phyloP scores from a whole-genome alignment of 2,113 vertebrate genomes.

The Calonectris borealis region DNA sequence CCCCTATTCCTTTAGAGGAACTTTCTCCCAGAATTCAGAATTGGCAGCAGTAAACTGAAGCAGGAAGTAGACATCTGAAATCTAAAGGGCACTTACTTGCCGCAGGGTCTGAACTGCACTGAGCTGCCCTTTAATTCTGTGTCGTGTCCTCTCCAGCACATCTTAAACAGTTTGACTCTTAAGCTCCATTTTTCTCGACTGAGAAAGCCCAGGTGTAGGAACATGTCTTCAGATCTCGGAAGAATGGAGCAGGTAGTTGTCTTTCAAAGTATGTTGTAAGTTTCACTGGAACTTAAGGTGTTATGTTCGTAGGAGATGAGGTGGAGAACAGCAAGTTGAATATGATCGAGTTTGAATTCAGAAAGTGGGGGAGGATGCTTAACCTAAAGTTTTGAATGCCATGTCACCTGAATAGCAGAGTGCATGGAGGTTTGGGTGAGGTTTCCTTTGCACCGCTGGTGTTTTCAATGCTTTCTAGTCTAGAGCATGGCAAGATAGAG shows the following conservation, averaged over 20 bases:
- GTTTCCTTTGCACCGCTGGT: neutral
- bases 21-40: neutral
- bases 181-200: neutral
- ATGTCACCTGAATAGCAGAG: neutral
- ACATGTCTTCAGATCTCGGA: neutral
- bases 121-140: neutral
- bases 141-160: neutral
- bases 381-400: neutral
- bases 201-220: neutral
- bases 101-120: neutral
- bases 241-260: neutral
- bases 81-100: neutral
- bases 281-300: neutral
- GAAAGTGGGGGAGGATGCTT: rapidly evolving
- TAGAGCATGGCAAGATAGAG: conserved; percentile 82
- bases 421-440: neutral
- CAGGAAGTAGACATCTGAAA: neutral
- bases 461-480: conserved; percentile 65
- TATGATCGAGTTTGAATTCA: neutral
- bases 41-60: neutral
- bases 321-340: neutral
- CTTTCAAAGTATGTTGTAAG: neutral
- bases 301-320: neutral
- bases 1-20: neutral
- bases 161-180: neutral